Evolutionary conservation across 2,113 vertebrate genomes (phyloP), one percentile per base, ranked within the genome.

Genomic region (Cervus canadensis): DNA sequence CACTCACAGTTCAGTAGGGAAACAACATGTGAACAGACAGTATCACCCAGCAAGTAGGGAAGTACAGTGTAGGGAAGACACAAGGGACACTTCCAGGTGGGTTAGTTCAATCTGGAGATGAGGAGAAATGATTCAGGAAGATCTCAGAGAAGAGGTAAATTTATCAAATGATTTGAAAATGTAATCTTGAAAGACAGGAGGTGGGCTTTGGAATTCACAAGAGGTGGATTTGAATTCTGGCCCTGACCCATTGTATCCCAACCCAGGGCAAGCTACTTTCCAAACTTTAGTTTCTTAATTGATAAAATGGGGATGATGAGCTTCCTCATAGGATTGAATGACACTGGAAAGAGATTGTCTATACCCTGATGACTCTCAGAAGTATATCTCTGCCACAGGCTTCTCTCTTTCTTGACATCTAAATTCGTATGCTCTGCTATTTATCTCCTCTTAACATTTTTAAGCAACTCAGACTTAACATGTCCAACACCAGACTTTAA

Each of bases 121-220:
- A 50, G 23, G 71, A 54, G 50, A 82, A 89, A 23, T 48, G 33
- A 86, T 76, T 89, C 15, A 45, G 40, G 40, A 79, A 62, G 28
- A 36, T 76, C 43, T 95, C 33, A n/a, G 28, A 43, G 50, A 59
- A 56, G 43, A 93, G 33, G 26, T 71, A 25, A 56, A 82, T 81
- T 79, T 95, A 67, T 78, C 52, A 95, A 50, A 48, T 62, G n/a
- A 25, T 50, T 94, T 94, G 45, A 92, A 94, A 97, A 81, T 90
- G 52, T 85, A 71, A 36, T 48, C 36, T 81, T 79, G 25, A 89
- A 89, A 96, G 78, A 33, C 8, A 10, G 1, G 4, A 40, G 7
- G 5, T 93, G 52, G 81, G 6, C 17, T 89, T 82, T 92, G 81
- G 45, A 89, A 30, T 91, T 52, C 36, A 5, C 6, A 60, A 50